Conservation (phyloP, 2,888 invertebrate genomes). For the Cynaeus angustus region DNA sequence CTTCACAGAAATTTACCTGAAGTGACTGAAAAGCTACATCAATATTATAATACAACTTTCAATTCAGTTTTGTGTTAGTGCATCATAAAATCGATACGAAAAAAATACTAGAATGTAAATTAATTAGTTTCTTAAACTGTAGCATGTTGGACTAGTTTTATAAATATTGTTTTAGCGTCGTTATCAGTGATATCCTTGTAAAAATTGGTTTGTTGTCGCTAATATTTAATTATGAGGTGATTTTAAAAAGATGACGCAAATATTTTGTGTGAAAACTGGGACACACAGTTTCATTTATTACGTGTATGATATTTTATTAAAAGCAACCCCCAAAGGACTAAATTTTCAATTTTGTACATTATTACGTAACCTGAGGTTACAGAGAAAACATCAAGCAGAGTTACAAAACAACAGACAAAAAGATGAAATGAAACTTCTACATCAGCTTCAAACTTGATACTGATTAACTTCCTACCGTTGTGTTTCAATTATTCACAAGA, state of each 20-base stretch:
- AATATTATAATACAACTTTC: no score
- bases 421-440: not conserved
- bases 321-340: not conserved
- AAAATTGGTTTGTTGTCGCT: not conserved
- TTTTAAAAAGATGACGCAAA: constrained; percentile 1
- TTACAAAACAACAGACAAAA: not conserved
- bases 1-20: not conserved
- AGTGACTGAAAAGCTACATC: no score
- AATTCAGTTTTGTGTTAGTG: not conserved
- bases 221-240: constrained; percentile 3
- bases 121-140: no score
- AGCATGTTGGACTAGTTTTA: not conserved
- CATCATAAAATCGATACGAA: not conserved
- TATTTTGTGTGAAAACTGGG: not conserved
- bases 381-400: not conserved
- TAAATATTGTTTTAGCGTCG: not conserved
- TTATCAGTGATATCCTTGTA: not conserved
- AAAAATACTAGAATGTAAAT: not conserved
- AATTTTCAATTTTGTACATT: constrained; percentile 12
- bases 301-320: constrained; percentile 24
- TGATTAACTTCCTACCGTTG: constrained; percentile 4
- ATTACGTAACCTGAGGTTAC: not conserved
- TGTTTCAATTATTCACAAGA: constrained; percentile 1
- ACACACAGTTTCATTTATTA: constrained; percentile 14
- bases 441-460: not conserved